Conservation (phyloP, 2,113 vertebrate species). For the Cyanoramphus novaezelandiae region DNA sequence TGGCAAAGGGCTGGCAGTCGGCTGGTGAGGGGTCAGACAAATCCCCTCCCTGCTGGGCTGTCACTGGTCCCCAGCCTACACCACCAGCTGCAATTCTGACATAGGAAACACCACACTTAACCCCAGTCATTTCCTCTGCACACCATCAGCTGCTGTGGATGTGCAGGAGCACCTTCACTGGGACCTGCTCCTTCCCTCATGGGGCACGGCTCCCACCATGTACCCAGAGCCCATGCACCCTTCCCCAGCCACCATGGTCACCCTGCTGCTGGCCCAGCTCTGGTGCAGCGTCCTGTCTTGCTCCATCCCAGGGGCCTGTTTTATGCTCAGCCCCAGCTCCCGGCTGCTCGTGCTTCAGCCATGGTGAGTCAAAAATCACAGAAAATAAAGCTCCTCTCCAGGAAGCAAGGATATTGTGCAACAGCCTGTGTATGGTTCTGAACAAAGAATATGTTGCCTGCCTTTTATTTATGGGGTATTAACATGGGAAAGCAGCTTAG, state of each 20-base stretch:
- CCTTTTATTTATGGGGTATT: neutral
- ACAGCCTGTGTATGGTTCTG: neutral
- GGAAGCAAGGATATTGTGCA: neutral
- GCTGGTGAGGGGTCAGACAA: neutral
- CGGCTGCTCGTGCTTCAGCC: neutral
- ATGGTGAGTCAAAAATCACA: accelerated
- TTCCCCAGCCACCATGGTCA: accelerated
- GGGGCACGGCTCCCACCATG: accelerated
- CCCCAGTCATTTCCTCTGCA: neutral
- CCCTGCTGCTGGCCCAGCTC: neutral
- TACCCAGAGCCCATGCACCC: neutral
- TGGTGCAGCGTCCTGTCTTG: accelerated
- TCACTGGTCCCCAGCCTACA: neutral
- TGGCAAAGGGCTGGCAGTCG: accelerated
- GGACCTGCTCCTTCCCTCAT: neutral
- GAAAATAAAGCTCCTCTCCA: neutral
- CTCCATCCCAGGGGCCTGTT: neutral
- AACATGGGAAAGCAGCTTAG: neutral
- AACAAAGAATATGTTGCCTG: neutral
- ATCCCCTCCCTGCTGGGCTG: neutral
- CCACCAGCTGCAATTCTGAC: neutral
- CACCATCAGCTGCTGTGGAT: accelerated
- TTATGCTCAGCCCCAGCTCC: neutral
- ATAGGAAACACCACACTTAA: accelerated
- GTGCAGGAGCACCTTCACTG: neutral